phyloP scores from a whole-genome alignment of 2,888 invertebrate species.

The Petrolisthes cinctipes region DNA sequence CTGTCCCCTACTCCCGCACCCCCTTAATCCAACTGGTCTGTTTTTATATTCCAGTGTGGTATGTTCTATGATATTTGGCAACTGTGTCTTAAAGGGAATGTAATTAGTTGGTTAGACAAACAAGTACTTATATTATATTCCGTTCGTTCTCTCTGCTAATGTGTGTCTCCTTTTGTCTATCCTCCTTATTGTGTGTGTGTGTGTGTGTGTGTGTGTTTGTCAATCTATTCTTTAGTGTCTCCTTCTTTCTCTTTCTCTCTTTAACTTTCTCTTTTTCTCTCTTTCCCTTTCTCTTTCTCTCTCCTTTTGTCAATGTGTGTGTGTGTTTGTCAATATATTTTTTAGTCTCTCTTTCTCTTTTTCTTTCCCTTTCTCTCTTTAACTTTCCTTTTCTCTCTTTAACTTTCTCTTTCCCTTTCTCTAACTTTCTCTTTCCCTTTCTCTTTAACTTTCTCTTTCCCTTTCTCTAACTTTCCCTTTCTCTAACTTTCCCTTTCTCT shows the following conservation, averaged over 20 bases:
- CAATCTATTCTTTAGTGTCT: too few species aligned
- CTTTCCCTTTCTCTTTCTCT: background rate
- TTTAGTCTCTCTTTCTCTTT: background rate
- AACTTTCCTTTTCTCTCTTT: background rate
- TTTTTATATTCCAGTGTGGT: too few species aligned
- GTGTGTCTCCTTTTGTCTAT: background rate
- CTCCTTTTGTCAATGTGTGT: background rate
- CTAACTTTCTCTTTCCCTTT: background rate
- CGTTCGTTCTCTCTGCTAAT: too few species aligned
- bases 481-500: background rate
- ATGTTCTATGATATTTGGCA: too few species aligned
- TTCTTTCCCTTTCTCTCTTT: background rate
- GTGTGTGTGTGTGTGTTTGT: background rate
- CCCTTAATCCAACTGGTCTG: too few species aligned
- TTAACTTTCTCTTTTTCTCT: too few species aligned
- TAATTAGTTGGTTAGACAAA: too few species aligned
- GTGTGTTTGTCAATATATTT: background rate
- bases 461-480: background rate
- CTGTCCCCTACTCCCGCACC: too few species aligned
- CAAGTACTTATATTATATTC: too few species aligned
- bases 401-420: conserved; percentile 10
- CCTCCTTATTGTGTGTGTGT: too few species aligned
- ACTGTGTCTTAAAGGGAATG: too few species aligned
- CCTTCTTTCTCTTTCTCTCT: too few species aligned
- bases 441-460: background rate